Percentiles rank a stretch among this genome's conserved stretches.
Conservation (phyloP, 2,888 invertebrate species). For the Brachypterus glaber region DNA sequence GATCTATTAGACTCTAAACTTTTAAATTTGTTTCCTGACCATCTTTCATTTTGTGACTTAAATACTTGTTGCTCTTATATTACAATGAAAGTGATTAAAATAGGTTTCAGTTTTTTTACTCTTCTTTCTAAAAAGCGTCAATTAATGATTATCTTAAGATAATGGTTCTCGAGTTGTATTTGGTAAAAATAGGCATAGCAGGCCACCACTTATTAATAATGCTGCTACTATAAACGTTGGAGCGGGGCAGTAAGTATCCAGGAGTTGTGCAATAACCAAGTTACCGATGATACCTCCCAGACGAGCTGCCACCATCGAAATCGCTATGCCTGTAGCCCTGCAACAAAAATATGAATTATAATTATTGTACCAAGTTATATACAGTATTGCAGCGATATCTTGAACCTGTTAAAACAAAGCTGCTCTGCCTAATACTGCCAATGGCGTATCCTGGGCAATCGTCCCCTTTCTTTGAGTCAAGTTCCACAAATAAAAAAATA, state of each 20-base stretch:
- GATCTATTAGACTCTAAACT: too few species aligned
- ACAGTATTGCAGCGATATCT: too few species aligned
- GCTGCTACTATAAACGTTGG: conserved; percentile 86
- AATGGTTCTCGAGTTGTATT: conserved; percentile 77
- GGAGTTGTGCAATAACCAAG: conserved; percentile 77
- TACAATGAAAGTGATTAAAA: too few species aligned
- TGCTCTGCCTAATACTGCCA: too few species aligned
- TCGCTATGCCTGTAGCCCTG: conserved; percentile 83
- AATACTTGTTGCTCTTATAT: not conserved
- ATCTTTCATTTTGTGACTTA: not conserved
- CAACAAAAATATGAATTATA: conserved; percentile 23
- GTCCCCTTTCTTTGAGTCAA: too few species aligned
- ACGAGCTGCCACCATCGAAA: conserved; percentile 83
- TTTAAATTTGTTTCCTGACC: too few species aligned
- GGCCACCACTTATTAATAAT: conserved; percentile 76
- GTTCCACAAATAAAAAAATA: conserved; percentile 3
- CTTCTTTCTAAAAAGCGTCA: too few species aligned
- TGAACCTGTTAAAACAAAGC: too few species aligned
- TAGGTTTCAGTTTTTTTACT: too few species aligned
- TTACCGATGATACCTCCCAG: conserved; percentile 84
- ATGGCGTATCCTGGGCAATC: too few species aligned
- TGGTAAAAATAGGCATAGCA: conserved; percentile 79
- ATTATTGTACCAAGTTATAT: too few species aligned
- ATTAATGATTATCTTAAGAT: conserved; percentile 29
- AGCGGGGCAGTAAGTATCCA: conserved; percentile 83